Evolutionary conservation across 2,888 invertebrate genomes (phyloP).

Genomic region (Iphiclides podalirius): DNA sequence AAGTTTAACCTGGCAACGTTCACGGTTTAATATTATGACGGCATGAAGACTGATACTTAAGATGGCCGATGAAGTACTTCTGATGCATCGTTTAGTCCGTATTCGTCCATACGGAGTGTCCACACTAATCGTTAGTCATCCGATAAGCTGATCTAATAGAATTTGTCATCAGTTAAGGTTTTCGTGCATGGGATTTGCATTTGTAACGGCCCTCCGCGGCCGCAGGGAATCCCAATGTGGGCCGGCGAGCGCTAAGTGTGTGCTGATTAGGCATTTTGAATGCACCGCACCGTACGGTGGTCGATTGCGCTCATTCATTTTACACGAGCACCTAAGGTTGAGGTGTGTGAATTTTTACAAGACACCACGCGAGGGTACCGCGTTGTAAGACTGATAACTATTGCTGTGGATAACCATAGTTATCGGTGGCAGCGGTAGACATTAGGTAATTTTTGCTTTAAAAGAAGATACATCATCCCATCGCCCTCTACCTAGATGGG

Average conservation of each 20-base stretch:
- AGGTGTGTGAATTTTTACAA: slow-evolving; percentile 3
- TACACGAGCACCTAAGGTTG: slow-evolving; percentile 7
- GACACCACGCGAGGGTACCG: background rate
- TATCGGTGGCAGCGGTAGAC: too few relatives aligned
- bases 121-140: slow-evolving; percentile 10
- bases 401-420: too few relatives aligned
- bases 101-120: too few relatives aligned
- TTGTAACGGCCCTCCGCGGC: slow-evolving; percentile 10
- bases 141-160: slow-evolving; percentile 20
- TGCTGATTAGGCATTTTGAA: slow-evolving; percentile 19
- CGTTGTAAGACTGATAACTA: too few relatives aligned
- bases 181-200: slow-evolving; percentile 21
- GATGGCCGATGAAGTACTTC: too few relatives aligned
- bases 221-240: slow-evolving; percentile 18
- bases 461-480: too few relatives aligned
- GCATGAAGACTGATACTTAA: too few relatives aligned
- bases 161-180: slow-evolving; percentile 20
- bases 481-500: too few relatives aligned
- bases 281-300: slow-evolving; percentile 2
- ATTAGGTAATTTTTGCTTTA: too few relatives aligned
- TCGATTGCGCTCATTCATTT: slow-evolving; percentile 15
- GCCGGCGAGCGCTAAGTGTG: slow-evolving; percentile 11
- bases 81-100: too few relatives aligned
- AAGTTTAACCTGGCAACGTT: too few relatives aligned
- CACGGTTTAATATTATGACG: too few relatives aligned